Evolutionary conservation across 2,797 vertebrate genomes (phyloP).

Genomic region (Pygocentrus nattereri): DNA sequence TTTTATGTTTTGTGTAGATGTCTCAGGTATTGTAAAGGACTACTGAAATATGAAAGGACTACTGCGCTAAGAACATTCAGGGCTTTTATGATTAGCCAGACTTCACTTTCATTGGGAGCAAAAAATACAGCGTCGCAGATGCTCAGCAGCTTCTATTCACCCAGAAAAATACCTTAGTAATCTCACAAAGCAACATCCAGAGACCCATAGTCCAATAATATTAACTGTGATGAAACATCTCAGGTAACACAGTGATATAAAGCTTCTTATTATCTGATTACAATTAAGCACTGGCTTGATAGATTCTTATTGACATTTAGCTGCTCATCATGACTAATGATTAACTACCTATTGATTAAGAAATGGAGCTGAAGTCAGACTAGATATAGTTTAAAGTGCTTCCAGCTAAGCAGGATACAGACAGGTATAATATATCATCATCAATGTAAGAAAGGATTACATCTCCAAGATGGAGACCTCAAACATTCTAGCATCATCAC

Average conservation of each 20-base stretch:
- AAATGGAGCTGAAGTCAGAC: conserved; percentile 37
- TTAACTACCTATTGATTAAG: conserved; percentile 39
- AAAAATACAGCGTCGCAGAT: not conserved
- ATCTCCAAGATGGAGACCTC: too few species aligned
- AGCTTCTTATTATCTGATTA: conserved; percentile 22
- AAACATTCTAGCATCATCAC: too few species aligned
- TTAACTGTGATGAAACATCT: conserved; percentile 28
- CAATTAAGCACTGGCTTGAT: conserved; percentile 31
- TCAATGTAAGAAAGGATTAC: too few species aligned
- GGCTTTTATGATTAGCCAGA: too few species aligned
- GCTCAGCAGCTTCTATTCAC: not conserved
- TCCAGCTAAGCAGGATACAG: too few species aligned
- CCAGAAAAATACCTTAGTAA: not conserved
- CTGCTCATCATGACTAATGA: conserved; percentile 41
- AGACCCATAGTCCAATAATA: not conserved
- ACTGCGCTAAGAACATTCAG: too few species aligned
- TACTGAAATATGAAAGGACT: too few species aligned
- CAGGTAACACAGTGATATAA: conserved; percentile 25
- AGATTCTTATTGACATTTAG: conserved; percentile 43
- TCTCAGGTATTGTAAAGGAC: too few species aligned
- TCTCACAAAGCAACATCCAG: not conserved
- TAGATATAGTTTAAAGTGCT: too few species aligned
- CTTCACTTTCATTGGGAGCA: not conserved
- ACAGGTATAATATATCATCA: too few species aligned
- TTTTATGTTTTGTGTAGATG: too few species aligned